Evolutionary conservation across 1,140 invertebrate species (phyloP), one percentile per base, ranked within the genome.

Genomic region (Brachionus rubens): DNA sequence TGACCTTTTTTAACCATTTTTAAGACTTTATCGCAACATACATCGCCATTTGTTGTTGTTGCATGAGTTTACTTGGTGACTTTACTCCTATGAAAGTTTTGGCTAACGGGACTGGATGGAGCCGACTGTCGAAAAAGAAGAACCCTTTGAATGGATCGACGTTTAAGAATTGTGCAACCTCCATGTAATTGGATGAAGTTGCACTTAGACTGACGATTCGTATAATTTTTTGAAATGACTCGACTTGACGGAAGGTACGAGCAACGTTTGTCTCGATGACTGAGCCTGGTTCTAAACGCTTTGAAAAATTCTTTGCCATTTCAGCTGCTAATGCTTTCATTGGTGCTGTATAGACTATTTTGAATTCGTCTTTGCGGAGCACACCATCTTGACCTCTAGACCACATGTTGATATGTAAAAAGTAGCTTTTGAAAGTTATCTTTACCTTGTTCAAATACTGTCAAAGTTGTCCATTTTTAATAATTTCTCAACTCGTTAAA

Each of bases 281-380:
- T 0, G 96, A 93, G 12, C 96, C 97, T 82, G 88, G 85, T 30
- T 87, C 85, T 1, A 97, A 85, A 67, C 92, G 88, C 80, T 90
- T 91, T 4, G 89, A 89, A 86, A 99, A 99, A 85, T 92, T 98
- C 1, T 89, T 87, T 0, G 96, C 94, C 95, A 99, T 99, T 88
- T 99, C 97, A 33, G 94, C 90, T 1, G 96, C 96, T 19, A 99
- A 84, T 1, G 97, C 96, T 87, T 99, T 99, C 96, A 99, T 99
- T 9, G 97, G 97, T 1, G 96, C 95, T 75, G 99, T 91, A 85
- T 99, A 99, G 19, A 99, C 91, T 80, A 99, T 96, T 89, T 98
- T 98, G 83, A 98, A 99, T 80, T 94, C 89, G 85, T 96, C 90
- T 81, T 91, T 92, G 83, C 91, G 89, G 75, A 98, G 91, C 3